These are phyloP conservation scores for Cataglyphis rosenhaueri DNA, from an alignment of 2,888 invertebrate genomes.

Conservation along the genomic window DNA sequence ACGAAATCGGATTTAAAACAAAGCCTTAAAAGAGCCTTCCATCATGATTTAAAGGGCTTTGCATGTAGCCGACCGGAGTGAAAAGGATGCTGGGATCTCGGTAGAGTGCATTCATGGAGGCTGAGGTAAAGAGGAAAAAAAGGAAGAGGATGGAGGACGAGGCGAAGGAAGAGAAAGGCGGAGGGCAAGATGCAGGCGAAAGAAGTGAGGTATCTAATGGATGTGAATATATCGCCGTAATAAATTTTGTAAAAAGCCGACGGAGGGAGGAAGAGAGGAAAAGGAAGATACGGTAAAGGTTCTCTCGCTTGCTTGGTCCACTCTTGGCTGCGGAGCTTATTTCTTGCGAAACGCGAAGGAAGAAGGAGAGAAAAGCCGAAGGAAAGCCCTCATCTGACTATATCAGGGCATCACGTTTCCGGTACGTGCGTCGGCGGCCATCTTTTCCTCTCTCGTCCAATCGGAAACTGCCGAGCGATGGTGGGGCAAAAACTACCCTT, in stretches of 20 bases:
- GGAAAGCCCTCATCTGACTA: constrained; percentile 69
- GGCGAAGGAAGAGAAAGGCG: constrained; percentile 34
- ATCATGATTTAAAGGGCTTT: constrained; percentile 44
- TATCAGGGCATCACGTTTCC: constrained; percentile 81
- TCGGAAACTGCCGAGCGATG: constrained; percentile 65
- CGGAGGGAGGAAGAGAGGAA: constrained; percentile 36
- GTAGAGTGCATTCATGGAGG: constrained; percentile 56
- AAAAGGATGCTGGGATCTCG: constrained; percentile 62
- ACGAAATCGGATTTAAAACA: constrained; percentile 47
- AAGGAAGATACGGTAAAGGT: constrained; percentile 51
- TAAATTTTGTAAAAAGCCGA: constrained; percentile 84
- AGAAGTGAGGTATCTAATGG: constrained; percentile 84
- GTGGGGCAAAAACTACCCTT: constrained; percentile 81
- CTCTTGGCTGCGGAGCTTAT: constrained; percentile 73
- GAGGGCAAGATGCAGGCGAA: constrained; percentile 69
- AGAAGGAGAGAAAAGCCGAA: constrained; percentile 69
- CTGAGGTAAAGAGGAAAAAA: constrained; percentile 30
- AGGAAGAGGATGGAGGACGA: constrained; percentile 22
- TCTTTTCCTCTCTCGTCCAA: constrained; percentile 81
- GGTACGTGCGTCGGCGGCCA: constrained; percentile 82
- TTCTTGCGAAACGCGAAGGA: constrained; percentile 66
- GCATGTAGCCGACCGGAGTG: constrained; percentile 48
- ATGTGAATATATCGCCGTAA: constrained; percentile 85
- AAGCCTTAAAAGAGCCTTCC: constrained; percentile 37
- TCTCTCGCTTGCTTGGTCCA: constrained; percentile 54